Base-by-base conservation (phyloP, 2,888 invertebrate genomes). In the Phymatocera aterrima region DNA sequence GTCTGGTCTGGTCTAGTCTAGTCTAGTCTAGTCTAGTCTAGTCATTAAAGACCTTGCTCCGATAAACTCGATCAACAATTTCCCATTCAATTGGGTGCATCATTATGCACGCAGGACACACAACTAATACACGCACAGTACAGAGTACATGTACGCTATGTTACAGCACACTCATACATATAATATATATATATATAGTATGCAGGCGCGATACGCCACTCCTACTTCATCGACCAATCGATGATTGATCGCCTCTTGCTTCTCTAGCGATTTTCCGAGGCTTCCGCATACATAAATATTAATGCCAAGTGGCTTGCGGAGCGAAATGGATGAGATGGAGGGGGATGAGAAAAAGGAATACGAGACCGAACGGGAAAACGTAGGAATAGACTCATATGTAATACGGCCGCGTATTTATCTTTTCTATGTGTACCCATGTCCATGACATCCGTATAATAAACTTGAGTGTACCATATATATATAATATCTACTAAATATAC, bases 211-310 rank as follows among this genome's bases (percentile, higher is more conserved):
- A n/a, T n/a, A n/a, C n/a, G n/a, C n/a, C 18, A 24, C 43, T 24
- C 40, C 64, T 40, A 37, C 65, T 24, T 43, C 43, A 43, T 21
- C 65, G 24, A 21, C 43, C 21, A 43, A 68, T 68, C 65, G 21
- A 68, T 68, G 65, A 68, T 68, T 68, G 65, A 68, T 68, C 65
- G 21, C 40, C 43, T 15, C 40, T 43, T 34, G 65, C 43, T 43
- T 68, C 24, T 21, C 65, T 43, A 40, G 40, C 43, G 43, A 68
- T 68, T 43, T 24, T 24, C 65, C 65, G 65, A 43, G 65, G 65
- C 43, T 68, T 68, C 43, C 65, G 65, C 43, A 40, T 68, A 43
- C 65, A 64, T 64, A 37, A 64, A 64, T 64, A 64, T 18, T 64
- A 64, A 64, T 64, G 34, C 61, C 61, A 18, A 34, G 34, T 64